phyloP scores from a whole-genome alignment of 2,888 invertebrate genomes.

The Orchesella flavescens region DNA sequence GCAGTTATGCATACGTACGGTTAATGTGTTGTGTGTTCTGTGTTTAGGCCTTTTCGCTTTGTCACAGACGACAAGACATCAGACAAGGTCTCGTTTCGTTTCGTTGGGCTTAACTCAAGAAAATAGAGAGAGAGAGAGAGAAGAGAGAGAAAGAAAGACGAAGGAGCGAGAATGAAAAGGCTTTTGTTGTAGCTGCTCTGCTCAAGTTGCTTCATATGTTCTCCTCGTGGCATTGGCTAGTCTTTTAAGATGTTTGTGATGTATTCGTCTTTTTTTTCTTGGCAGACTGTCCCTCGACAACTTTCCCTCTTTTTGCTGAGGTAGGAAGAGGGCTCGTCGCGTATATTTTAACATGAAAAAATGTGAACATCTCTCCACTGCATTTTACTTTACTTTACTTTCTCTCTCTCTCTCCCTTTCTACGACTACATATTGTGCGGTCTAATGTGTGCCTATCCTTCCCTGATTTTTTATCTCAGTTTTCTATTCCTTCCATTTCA shows the following conservation, averaged over 20 bases:
- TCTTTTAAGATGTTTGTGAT: conserved; percentile 21
- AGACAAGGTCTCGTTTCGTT: conserved; percentile 53
- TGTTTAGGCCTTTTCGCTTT: conserved; percentile 6
- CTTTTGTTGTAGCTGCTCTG: conserved; percentile 23
- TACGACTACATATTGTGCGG: background rate
- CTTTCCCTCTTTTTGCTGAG: conserved; percentile 47
- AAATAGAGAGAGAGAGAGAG: background rate
- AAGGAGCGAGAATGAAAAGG: conserved; percentile 40
- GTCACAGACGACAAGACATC: conserved; percentile 39
- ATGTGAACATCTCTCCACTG: background rate
- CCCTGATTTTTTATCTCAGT: conserved; percentile 9
- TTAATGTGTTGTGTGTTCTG: conserved; percentile 6
- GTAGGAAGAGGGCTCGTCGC: conserved; percentile 8
- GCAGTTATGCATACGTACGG: background rate
- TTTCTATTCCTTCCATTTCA: conserved; percentile 6
- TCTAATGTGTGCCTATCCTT: background rate
- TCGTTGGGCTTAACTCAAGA: conserved; percentile 28
- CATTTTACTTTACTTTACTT: conserved; percentile 6
- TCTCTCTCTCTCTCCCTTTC: no score
- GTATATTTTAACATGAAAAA: conserved; percentile 5
- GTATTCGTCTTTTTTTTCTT: conserved; percentile 20
- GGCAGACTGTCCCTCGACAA: conserved; percentile 40
- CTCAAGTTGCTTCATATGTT: conserved; percentile 6
- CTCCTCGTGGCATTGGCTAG: background rate
- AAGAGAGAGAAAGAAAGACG: no score